Evolutionary conservation across 2,888 invertebrate genomes (phyloP).

Genomic region (Rhimphoctona megacephalus): DNA sequence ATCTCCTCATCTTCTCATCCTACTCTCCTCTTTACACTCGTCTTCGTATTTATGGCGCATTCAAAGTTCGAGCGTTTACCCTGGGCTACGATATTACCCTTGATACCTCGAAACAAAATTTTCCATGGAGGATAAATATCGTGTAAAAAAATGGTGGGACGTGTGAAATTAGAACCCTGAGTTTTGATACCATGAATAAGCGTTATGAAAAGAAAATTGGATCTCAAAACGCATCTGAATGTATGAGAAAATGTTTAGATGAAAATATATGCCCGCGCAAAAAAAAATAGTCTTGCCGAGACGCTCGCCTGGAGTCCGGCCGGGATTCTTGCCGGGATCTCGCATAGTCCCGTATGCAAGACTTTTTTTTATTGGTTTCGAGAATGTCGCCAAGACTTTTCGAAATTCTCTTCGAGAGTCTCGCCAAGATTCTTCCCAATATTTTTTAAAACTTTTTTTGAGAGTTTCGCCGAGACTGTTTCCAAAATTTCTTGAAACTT

Average conservation of each 20-base stretch:
- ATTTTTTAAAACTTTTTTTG: too few relatives aligned
- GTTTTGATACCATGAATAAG: background rate
- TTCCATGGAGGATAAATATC: background rate
- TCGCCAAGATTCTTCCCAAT: too few relatives aligned
- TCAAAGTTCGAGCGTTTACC: conserved; percentile 42
- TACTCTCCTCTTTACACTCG: conserved; percentile 31
- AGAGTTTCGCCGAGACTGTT: too few relatives aligned
- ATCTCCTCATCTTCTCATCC: conserved; percentile 48
- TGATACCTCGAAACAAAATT: background rate
- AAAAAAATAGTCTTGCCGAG: too few relatives aligned
- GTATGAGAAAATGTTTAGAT: background rate
- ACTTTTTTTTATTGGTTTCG: too few relatives aligned
- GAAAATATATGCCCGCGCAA: too few relatives aligned
- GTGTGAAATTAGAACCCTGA: background rate
- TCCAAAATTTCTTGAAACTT: too few relatives aligned
- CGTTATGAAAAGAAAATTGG: background rate
- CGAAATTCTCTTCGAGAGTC: too few relatives aligned
- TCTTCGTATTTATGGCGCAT: conserved; percentile 33
- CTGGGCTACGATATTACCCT: background rate
- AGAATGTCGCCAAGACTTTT: too few relatives aligned
- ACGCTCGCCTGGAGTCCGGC: too few relatives aligned
- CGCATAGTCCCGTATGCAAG: too few relatives aligned
- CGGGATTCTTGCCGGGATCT: too few relatives aligned
- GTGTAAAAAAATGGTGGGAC: background rate
- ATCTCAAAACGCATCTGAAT: background rate